Base-by-base conservation (phyloP, 1,140 invertebrate genomes). In the Pogonomyrmex californicus region DNA sequence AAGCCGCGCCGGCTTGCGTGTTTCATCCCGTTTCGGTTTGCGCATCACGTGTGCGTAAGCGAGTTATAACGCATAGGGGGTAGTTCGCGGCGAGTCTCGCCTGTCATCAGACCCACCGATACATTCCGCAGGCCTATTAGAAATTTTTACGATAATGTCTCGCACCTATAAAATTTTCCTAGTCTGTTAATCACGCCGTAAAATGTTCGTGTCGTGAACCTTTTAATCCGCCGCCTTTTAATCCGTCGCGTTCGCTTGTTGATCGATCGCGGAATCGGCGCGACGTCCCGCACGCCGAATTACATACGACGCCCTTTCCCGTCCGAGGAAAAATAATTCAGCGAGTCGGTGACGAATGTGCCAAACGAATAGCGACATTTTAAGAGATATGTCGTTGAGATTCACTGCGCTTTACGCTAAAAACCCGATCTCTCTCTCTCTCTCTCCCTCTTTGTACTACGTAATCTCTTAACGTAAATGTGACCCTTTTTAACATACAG, bases 61-160 rank as follows among this genome's bases (percentile, higher is more conserved):
- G 17, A 17, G 41, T 71, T 51, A 60, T 70, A 88, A 86, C 38
- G 38, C 51, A 58, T n/a, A 30, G 49, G n/a, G 49, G n/a, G 1
- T 33, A 44, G 33, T 68, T 33, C 58, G 44, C 17, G 44, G 51
- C 49, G 66, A 10, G n/a, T 58, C 30, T 47, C 83, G 49, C 58
- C 41, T 7, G 38, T 89, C 85, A 86, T 86, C n/a, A 87, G 87
- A 89, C 77, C 77, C 10, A 51, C 17, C 14, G 7, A 65, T 77
- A 49, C 9, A 76, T 76, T 70, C 75, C 56, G 30, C 30, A 65
- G 83, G 49, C 83, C 87, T 88, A 88, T 41, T 86, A 77, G 81
- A 82, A 33, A 81, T 65, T 83, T 89, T 90, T 87, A 87, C 87
- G 65, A 78, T 89, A 83, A 90, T 63, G 44, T 66, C 23, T 23